Base-by-base conservation (phyloP, 2,113 vertebrate species). In the Aptenodytes patagonicus region DNA sequence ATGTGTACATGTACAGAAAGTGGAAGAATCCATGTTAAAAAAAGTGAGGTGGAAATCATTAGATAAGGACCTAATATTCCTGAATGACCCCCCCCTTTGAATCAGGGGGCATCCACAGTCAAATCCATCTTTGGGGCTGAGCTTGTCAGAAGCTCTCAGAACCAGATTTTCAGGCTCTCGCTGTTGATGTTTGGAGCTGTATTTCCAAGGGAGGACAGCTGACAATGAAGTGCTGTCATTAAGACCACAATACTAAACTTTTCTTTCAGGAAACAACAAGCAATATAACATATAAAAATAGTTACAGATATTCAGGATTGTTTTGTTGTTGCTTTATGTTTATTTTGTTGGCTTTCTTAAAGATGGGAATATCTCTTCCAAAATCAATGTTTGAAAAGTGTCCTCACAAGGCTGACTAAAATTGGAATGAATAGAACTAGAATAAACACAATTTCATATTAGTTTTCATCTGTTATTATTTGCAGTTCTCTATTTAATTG, bases 381-480 rank as follows among this genome's bases (percentile, higher is more conserved):
- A 95, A 96, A 77, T 9, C 5, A 2, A 38, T 69, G 46, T 90
- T 94, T 90, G 83, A 94, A 90, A 88, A 95, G 80, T 64, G 64
- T 55, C 44, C 77, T 93, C 57, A 91, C 62, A 90, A 91, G 84
- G 38, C 87, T 79, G 42, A 65, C 78, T 95, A 96, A 97, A 97
- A 95, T 95, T 93, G 83, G 91, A 70, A 49, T 94, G 85, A 97
- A 96, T 96, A 88, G 92, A 91, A 83, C 93, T 65, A 88, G 95
- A 97, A 96, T 95, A 96, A 96, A 95, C 82, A 94, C 78, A 85
- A 66, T 89, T 93, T 94, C 61, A 47, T 89, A 77, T 95, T 95
- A 80, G 46, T 97, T 97, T 91, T 95, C 78, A 77, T 87, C 85
- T 89, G 65, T 44, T 95, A 95, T 95, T 96, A 92, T 95, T 93